Evolutionary conservation across 2,113 vertebrate genomes (phyloP).

Genomic region (Sturnira hondurensis): DNA sequence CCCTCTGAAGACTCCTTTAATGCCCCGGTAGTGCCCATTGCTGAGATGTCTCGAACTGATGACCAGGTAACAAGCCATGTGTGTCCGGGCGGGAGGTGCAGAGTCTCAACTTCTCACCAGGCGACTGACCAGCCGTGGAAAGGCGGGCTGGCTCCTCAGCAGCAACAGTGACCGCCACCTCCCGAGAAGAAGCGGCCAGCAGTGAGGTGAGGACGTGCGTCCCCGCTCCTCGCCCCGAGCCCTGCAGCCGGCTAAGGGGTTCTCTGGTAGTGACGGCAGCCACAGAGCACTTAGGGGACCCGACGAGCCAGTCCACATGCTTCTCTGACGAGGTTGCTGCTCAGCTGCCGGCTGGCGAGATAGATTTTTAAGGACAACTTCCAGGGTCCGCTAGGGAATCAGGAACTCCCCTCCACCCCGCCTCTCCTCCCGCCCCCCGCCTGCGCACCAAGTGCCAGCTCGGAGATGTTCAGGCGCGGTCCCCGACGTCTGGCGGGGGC

Average conservation of each 20-base stretch:
- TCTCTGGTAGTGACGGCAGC: slow-evolving; percentile 49
- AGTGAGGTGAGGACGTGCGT: slow-evolving; percentile 48
- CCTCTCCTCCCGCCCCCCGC: not conserved
- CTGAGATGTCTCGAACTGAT: slow-evolving; percentile 99
- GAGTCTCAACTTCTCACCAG: slow-evolving; percentile 74
- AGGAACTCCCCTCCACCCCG: slow-evolving; percentile 34
- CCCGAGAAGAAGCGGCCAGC: slow-evolving; percentile 51
- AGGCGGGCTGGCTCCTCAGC: slow-evolving; percentile 53
- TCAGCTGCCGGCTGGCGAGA: not conserved
- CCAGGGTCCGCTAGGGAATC: slow-evolving; percentile 16
- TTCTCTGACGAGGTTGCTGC: slow-evolving; percentile 64
- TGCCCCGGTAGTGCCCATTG: slow-evolving; percentile 97
- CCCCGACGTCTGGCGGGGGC: not conserved
- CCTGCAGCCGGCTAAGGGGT: slow-evolving; percentile 61
- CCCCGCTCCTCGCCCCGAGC: slow-evolving; percentile 64
- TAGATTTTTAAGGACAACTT: slow-evolving; percentile 59
- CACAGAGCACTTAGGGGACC: slow-evolving; percentile 48
- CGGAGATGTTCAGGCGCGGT: not conserved
- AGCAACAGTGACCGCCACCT: slow-evolving; percentile 50
- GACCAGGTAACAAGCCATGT: slow-evolving; percentile 98
- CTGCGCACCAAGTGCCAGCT: not conserved
- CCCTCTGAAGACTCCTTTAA: slow-evolving; percentile 98
- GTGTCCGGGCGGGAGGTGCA: slow-evolving; percentile 61
- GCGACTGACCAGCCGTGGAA: not conserved
- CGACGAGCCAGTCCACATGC: slow-evolving; percentile 77